Evolutionary conservation across 2,113 vertebrate genomes (phyloP), one percentile per base, ranked within the genome.

Genomic region (Sterrhoptilus dennistouni): DNA sequence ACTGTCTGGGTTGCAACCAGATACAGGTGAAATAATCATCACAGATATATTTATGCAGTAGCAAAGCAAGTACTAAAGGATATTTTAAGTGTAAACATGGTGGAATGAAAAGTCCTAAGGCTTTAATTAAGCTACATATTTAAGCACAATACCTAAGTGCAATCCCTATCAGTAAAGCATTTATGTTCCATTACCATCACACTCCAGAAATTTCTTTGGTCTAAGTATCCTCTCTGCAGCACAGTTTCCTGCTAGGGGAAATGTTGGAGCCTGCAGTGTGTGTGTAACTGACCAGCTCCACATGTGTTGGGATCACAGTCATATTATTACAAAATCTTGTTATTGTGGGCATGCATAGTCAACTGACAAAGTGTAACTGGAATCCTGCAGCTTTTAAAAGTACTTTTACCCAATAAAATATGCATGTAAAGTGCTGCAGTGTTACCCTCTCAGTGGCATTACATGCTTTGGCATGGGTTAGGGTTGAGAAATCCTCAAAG

Each of bases 361-460:
- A 93, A 59, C 52, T 95, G 91, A 92, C 81, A 69, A 91, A 85
- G 66, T 94, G 83, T 95, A 95, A 95, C 91, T 97, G 93, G 83
- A 78, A 87, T 87, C 78, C 84, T 89, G 50, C 56, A 80, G 82
- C 40, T 86, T 90, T 96, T 95, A 22, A 29, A 65, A 92, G 79
- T 65, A 77, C 70, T 80, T 94, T 87, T 72, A 38, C 35, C 40
- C 14, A 77, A 79, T 78, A 82, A 93, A 94, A 76, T 64, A 77
- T 69, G 36, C 52, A 50, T 64, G 50, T 84, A 42, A 89, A 87
- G 36, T 91, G 60, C 60, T 95, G 25, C 61, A 38, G 56, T 54
- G 61, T 80, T 54, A 91, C 40, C 15, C 47, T 87, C 40, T 84
- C 72, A 71, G 52, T 60, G 27, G 56, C 72, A 85, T 35, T 40